Conservation (phyloP, 1,140 invertebrate species). For the Ruditapes philippinarum region DNA sequence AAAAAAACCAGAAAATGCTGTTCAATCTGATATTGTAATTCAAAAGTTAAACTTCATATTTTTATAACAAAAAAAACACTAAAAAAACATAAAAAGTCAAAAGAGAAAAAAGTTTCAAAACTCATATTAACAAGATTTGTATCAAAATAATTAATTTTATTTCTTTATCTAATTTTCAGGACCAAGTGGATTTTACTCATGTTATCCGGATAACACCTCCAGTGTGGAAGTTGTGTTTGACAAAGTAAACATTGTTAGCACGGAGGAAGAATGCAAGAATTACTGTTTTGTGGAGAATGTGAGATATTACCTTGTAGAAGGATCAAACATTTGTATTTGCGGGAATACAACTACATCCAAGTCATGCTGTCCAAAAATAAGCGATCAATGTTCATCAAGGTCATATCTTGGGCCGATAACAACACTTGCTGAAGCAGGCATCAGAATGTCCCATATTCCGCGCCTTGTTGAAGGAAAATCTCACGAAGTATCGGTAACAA, state of each 20-base stretch:
- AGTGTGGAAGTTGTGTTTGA: not conserved
- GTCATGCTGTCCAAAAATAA: conserved; percentile 38
- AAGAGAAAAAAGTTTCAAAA: too few relatives aligned
- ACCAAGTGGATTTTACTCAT: conserved; percentile 37
- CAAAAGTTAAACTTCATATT: too few relatives aligned
- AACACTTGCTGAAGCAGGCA: not conserved
- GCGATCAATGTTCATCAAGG: not conserved
- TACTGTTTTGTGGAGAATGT: conserved; percentile 24
- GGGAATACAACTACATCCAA: not conserved
- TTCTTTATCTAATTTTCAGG: conserved; percentile 44
- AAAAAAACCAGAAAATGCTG: too few relatives aligned
- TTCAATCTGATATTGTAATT: too few relatives aligned
- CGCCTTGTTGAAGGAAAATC: not conserved
- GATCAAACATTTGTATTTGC: conserved; percentile 19
- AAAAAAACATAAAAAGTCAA: too few relatives aligned
- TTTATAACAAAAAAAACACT: too few relatives aligned
- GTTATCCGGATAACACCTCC: not conserved
- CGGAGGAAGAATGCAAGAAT: not conserved
- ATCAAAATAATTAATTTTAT: too few relatives aligned
- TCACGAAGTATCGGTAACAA: conserved; percentile 25
- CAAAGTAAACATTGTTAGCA: not conserved
- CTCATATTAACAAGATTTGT: too few relatives aligned
- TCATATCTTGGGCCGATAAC: not conserved
- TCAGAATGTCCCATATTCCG: not conserved
- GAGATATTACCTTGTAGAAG: conserved; percentile 15